Conservation (phyloP, 2,113 vertebrate species). For the Donacobius atricapilla region DNA sequence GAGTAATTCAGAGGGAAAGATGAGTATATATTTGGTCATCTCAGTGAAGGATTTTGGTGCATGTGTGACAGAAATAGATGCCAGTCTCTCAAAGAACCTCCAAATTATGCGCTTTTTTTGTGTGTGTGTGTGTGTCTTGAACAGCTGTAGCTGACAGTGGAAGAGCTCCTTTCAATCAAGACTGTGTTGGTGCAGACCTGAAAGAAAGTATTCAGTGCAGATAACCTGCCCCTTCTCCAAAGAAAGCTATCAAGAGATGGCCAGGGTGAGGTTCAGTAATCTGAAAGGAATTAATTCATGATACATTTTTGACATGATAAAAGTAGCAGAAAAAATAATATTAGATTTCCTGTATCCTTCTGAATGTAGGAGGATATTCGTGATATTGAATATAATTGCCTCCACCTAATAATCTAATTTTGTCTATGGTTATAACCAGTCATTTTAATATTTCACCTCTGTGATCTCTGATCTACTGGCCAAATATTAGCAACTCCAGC, state of each 20-base stretch:
- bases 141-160: background rate
- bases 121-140: background rate
- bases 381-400: background rate
- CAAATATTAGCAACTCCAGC: background rate
- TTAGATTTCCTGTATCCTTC: background rate
- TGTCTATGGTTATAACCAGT: background rate
- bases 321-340: background rate
- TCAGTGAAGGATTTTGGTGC: background rate
- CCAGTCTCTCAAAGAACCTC: background rate
- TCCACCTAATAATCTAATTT: background rate
- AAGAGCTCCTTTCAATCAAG: background rate
- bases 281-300: background rate
- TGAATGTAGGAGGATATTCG: background rate
- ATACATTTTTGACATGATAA: background rate
- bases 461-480: background rate
- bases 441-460: background rate
- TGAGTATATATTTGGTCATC: background rate
- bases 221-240: background rate
- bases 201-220: background rate
- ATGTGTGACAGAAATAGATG: background rate
- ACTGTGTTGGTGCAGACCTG: background rate
- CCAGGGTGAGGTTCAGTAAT: background rate
- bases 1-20: background rate
- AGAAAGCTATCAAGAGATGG: background rate
- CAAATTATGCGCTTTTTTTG: background rate